phyloP scores from a whole-genome alignment of 2,888 invertebrate genomes.

The Drosophila atroscutellata region DNA sequence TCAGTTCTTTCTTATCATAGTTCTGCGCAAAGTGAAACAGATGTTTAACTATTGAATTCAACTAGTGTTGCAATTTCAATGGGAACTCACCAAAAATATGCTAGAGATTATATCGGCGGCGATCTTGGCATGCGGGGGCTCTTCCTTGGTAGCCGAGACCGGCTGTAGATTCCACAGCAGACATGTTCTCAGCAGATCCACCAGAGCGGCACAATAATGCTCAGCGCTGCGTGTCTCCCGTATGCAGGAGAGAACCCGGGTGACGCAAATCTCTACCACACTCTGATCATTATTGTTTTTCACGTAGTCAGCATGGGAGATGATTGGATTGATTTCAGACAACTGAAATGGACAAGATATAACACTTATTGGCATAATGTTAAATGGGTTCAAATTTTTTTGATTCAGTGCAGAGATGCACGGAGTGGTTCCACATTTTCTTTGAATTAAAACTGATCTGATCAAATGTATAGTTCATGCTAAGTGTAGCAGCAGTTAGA shows the following conservation, averaged over 20 bases:
- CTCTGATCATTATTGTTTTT: slow-evolving; percentile 96
- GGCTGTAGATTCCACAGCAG: slow-evolving; percentile 95
- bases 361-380: no score
- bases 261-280: slow-evolving; percentile 97
- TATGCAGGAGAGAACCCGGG: slow-evolving; percentile 95
- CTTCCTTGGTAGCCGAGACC: slow-evolving; percentile 89
- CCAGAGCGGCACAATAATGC: slow-evolving; percentile 92
- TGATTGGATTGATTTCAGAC: slow-evolving; percentile 91
- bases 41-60: background rate
- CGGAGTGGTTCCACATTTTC: background rate
- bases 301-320: slow-evolving; percentile 92
- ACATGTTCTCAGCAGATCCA: slow-evolving; percentile 94
- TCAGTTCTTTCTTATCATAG: slow-evolving; percentile 87
- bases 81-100: slow-evolving; percentile 92
- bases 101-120: slow-evolving; percentile 97
- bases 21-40: slow-evolving; percentile 82
- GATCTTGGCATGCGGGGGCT: slow-evolving; percentile 98
- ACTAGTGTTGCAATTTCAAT: slow-evolving; percentile 8
- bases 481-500: background rate
- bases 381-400: background rate
- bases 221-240: slow-evolving; percentile 94
- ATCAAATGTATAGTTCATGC: background rate
- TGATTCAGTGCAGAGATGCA: background rate
- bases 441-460: background rate
- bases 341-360: slow-evolving; percentile 85